Evolutionary conservation across 2,113 vertebrate genomes (phyloP).

Genomic region (Tenebrosternarchus preto): DNA sequence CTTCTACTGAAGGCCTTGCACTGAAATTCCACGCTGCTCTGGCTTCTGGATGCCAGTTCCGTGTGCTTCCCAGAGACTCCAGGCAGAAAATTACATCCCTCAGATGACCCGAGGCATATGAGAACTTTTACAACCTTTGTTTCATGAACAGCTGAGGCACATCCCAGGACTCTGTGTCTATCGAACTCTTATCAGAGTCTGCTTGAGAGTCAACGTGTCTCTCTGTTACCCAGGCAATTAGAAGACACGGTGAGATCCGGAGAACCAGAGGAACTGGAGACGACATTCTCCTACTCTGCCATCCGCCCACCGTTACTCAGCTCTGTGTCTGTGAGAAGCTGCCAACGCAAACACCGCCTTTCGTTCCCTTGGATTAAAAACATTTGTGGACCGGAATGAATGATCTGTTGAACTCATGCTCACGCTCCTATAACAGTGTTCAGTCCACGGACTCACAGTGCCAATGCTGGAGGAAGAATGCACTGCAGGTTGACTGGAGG

Average conservation of each 20-base stretch:
- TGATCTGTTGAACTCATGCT: neutral
- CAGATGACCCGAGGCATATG: neutral
- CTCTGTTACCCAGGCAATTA: slow-evolving; percentile 20
- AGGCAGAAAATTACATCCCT: neutral
- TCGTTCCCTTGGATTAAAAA: slow-evolving; percentile 1
- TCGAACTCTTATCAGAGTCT: slow-evolving; percentile 22
- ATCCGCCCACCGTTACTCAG: slow-evolving; percentile 15
- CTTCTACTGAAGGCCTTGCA: neutral
- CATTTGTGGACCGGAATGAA: neutral
- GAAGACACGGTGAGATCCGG: neutral
- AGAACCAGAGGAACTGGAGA: slow-evolving; percentile 14
- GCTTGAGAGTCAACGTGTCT: slow-evolving; percentile 3
- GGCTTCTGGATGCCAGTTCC: neutral
- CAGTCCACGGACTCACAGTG: neutral
- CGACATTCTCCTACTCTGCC: neutral
- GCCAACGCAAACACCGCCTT: slow-evolving; percentile 18
- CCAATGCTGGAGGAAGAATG: neutral
- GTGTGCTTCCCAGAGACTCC: neutral
- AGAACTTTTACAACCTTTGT: slow-evolving; percentile 1
- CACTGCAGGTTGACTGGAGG: neutral
- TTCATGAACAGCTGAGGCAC: slow-evolving; percentile 30
- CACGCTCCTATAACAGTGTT: slow-evolving; percentile 4
- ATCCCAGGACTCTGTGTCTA: neutral
- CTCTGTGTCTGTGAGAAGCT: slow-evolving; percentile 14
- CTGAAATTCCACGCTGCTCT: neutral